Conservation (phyloP, 2,113 vertebrate genomes). For the Felis catus region F.catus_Fca126_mat1.0 CM031413.1:100650001-100650500, state of each 20-base stretch:
- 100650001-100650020: background rate
- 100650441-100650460: background rate
- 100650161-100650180: background rate
- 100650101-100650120: background rate
- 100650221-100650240: background rate
- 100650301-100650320: background rate
- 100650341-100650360: background rate
- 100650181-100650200: background rate
- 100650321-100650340: background rate
- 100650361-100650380: background rate
- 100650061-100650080: background rate
- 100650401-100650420: background rate
- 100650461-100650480: background rate
- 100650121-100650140: background rate
- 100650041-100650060: background rate
- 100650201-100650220: background rate
- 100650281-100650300: background rate
- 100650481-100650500: background rate
- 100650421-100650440: background rate
- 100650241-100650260: constrained; percentile 33
- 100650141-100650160: background rate
- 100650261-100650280: background rate
- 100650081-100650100: background rate
- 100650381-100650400: background rate
- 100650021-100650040: background rate